These are phyloP conservation scores for Fratercula arctica DNA, from an alignment of 2,797 vertebrate genomes.

Conservation along the genomic window DNA sequence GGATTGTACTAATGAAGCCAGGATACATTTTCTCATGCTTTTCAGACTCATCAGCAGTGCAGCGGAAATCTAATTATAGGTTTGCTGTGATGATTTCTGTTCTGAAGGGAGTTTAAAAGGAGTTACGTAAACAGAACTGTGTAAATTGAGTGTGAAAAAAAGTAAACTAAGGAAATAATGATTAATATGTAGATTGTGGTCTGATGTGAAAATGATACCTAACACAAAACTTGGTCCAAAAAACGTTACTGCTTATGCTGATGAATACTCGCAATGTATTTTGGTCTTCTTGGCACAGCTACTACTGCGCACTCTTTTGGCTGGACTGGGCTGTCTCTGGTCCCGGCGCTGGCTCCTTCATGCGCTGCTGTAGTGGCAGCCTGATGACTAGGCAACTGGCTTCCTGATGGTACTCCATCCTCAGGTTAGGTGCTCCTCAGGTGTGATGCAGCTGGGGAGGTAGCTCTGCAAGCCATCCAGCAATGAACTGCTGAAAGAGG, in stretches of 20 bases:
- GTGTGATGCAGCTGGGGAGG: background rate
- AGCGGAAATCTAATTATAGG: conserved; percentile 59
- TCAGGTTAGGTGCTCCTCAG: background rate
- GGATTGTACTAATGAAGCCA: background rate
- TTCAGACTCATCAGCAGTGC: conserved; percentile 4
- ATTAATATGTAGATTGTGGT: background rate
- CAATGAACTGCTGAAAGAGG: background rate
- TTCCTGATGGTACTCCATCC: background rate
- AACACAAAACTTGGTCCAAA: background rate
- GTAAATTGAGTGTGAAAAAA: background rate
- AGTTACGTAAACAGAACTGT: background rate
- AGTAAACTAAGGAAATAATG: background rate
- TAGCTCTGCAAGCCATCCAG: background rate
- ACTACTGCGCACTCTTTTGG: fast-evolving
- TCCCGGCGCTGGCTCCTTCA: background rate
- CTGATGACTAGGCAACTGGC: background rate
- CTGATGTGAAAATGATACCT: background rate
- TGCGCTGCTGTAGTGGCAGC: background rate
- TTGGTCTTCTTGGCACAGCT: background rate
- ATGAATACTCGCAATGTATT: background rate
- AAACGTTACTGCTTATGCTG: background rate
- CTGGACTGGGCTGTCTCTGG: background rate
- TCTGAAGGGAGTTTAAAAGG: conserved; percentile 12
- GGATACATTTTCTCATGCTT: conserved; percentile 50
- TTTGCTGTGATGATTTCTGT: conserved; percentile 21